These are phyloP conservation scores for Microvelia longipes DNA, from an alignment of 1,140 invertebrate genomes.

Conservation along the genomic window DNA sequence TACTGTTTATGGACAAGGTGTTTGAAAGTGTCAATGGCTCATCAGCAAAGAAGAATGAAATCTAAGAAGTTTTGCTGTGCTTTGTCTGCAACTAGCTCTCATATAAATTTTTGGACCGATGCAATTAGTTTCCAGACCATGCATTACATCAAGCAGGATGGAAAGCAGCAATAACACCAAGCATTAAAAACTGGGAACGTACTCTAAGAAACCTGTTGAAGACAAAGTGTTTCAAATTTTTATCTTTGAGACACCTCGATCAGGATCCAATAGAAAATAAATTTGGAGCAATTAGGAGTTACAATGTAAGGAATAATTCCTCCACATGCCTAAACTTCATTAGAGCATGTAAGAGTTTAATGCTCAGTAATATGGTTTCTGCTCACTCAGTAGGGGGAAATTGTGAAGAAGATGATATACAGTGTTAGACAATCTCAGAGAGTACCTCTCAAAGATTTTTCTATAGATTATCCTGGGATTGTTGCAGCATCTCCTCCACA, in stretches of 20 bases:
- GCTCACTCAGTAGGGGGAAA: background rate
- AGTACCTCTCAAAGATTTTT: background rate
- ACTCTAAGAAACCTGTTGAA: background rate
- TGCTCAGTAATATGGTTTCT: background rate
- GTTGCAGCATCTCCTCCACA: too few relatives aligned
- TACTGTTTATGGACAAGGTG: background rate
- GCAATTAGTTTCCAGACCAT: background rate
- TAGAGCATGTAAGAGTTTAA: background rate
- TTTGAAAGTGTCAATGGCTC: background rate
- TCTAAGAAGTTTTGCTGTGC: background rate
- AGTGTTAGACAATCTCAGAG: background rate
- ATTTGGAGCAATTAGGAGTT: background rate
- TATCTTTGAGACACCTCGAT: background rate
- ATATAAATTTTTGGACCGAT: background rate
- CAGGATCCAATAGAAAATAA: background rate
- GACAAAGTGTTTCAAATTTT: background rate
- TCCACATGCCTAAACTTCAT: background rate
- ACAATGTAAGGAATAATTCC: background rate
- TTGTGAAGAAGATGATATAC: background rate
- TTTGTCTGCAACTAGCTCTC: background rate
- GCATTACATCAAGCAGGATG: background rate
- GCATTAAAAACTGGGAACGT: background rate
- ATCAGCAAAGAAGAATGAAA: background rate
- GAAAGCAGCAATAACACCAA: background rate
- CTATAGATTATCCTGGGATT: background rate